phyloP scores from a whole-genome alignment of 2,888 invertebrate species.

The Athripsodes cinereus region DNA sequence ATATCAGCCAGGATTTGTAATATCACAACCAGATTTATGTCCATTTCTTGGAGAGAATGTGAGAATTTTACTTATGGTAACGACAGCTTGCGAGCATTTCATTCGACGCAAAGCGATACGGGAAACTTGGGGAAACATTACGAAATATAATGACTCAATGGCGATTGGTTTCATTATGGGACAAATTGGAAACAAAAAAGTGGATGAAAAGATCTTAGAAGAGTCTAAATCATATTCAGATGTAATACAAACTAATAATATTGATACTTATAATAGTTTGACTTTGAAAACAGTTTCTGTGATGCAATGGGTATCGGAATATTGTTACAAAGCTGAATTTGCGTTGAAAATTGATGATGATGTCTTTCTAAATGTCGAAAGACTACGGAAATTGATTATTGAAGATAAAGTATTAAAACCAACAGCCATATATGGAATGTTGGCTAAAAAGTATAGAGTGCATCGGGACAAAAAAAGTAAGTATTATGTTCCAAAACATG shows the following conservation, averaged over 20 bases:
- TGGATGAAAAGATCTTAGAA: constrained; percentile 45
- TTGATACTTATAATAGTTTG: constrained; percentile 76
- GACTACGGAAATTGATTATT: constrained; percentile 61
- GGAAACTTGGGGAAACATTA: constrained; percentile 76
- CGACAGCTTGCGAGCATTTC: constrained; percentile 67
- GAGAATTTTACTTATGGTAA: constrained; percentile 61
- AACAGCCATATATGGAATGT: constrained; percentile 70
- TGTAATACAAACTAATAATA: constrained; percentile 64
- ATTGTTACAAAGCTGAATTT: constrained; percentile 67
- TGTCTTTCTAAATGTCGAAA: constrained; percentile 80
- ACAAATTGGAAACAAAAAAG: constrained; percentile 44
- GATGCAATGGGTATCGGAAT: constrained; percentile 73
- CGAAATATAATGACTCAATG: constrained; percentile 56
- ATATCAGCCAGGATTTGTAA: background rate
- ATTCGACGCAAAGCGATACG: constrained; percentile 69
- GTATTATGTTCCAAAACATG: constrained; percentile 76
- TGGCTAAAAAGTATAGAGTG: constrained; percentile 80
- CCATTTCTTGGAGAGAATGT: constrained; percentile 57
- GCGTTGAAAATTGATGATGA: constrained; percentile 84
- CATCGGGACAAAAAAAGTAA: constrained; percentile 79
- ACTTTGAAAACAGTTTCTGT: constrained; percentile 78
- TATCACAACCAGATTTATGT: constrained; percentile 59
- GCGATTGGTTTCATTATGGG: constrained; percentile 65
- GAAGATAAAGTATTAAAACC: constrained; percentile 55
- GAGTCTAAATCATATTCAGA: constrained; percentile 73